Base-by-base conservation (phyloP, 2,113 vertebrate species). In the Girardinichthys multiradiatus region DNA sequence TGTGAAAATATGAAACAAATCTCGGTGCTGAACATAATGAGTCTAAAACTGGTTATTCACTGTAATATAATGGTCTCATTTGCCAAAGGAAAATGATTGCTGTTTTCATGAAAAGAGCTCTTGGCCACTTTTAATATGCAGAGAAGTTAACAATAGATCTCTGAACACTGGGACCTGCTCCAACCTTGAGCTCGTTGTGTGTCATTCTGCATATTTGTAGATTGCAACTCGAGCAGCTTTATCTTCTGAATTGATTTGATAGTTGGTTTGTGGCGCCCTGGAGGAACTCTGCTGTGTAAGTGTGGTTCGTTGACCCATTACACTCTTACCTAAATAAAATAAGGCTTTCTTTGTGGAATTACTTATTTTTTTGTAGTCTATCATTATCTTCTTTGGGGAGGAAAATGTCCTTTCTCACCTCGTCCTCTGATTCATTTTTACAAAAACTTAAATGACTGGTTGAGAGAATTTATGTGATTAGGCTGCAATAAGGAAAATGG, bases 381-480 rank as follows among this genome's bases (percentile, higher is more conserved):
- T 27, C 61, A 67, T 76, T 28, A 5, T 59, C 70, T 13, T 82
- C 48, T 72, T 69, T 77, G 74, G 10, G 45, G 72, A 29, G 48
- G 29, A 57, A 63, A 14, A 24, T 54, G 51, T 31, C 28, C 13
- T 57, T 31, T 31, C 30, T 10, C 31, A 13, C 28, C 21, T 30
- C 11, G 27, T 58, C 29, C 64, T 72, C 57, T 11, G 11, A 54
- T 33, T 76, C 26, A 5, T 42, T 83, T 74, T 72, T 31, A 3
- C 72, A 70, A 57, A 45, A 76, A 39, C 77, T 31, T 2, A 33
- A 61, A 51, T 57, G 72, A 59, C 64, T 65, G 69, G 75, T 26
- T 24, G 67, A 68, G 80, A 29, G 62, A 73, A 85, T 71, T 62
- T 2, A 42, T 81, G 75, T 72, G 71, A 80, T 81, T 89, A 88